Conservation (phyloP, 2,113 vertebrate species). For the Athene cunicularia region DNA sequence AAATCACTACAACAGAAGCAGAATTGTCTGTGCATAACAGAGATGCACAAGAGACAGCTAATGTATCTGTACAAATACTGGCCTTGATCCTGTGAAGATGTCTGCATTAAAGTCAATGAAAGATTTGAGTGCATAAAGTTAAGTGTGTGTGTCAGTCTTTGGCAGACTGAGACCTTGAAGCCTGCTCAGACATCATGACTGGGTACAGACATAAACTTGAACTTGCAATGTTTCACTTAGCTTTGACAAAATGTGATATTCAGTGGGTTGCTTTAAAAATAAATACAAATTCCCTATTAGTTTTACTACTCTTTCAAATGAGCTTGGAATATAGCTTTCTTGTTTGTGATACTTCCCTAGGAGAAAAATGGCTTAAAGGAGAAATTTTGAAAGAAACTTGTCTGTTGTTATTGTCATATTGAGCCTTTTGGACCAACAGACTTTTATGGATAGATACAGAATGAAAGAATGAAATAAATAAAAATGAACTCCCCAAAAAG, state of each 20-base stretch:
- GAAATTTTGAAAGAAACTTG: not conserved
- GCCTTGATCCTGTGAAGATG: not conserved
- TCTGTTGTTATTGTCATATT: not conserved
- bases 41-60: not conserved
- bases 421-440: slow-evolving; percentile 9
- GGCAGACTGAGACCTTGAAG: slow-evolving; percentile 41
- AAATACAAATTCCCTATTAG: not conserved
- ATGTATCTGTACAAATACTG: not conserved
- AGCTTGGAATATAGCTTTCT: not conserved
- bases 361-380: not conserved
- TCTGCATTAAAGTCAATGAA: not conserved
- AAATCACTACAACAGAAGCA: not conserved
- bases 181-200: not conserved
- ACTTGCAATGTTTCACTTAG: not conserved
- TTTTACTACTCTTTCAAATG: not conserved
- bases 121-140: not conserved
- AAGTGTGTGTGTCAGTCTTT: not conserved
- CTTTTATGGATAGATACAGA: not conserved
- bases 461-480: not conserved
- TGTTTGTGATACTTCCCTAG: not conserved
- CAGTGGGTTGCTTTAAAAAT: slow-evolving; percentile 2
- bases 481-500: not conserved
- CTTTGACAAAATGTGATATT: slow-evolving; percentile 3
- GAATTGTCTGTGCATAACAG: not conserved
- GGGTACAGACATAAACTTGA: slow-evolving; percentile 30